A percentile compares a stretch with the other conserved stretches of the same genome.
Evolutionary conservation across 2,888 invertebrate species (phyloP).

Genomic region (Leucozona laternaria): DNA sequence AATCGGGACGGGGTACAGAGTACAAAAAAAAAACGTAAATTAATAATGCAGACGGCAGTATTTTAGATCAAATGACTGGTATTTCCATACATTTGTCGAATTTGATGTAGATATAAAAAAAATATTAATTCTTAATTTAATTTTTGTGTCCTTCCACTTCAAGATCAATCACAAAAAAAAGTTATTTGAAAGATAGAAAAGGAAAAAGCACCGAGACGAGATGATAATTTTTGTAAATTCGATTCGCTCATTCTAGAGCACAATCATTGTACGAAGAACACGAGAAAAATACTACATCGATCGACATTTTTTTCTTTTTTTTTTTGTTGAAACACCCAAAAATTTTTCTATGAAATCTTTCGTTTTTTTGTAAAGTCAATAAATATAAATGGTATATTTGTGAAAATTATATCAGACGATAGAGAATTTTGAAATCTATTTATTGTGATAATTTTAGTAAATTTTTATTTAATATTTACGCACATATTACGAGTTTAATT

Average conservation of each 20-base stretch:
- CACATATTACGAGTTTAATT: conserved; percentile 83
- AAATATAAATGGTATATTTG: background rate
- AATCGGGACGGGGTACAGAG: conserved; percentile 58
- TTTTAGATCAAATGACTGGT: conserved; percentile 23
- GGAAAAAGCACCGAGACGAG: conserved; percentile 40
- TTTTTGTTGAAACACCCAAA: conserved; percentile 49
- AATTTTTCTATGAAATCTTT: conserved; percentile 34
- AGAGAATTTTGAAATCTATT: conserved; percentile 60
- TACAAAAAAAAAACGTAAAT: conserved; percentile 60
- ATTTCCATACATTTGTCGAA: conserved; percentile 18
- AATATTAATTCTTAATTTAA: conserved; percentile 12
- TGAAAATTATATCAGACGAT: conserved; percentile 41
- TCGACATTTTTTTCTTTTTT: conserved; percentile 69
- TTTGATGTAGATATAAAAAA: background rate
- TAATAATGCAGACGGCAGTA: conserved; percentile 69
- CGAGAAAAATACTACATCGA: conserved; percentile 68
- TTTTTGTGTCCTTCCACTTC: conserved; percentile 38
- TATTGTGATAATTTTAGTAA: conserved; percentile 57
- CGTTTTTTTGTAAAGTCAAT: conserved; percentile 3
- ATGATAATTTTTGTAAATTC: conserved; percentile 46
- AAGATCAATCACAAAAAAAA: conserved; percentile 47
- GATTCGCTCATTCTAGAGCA: conserved; percentile 64
- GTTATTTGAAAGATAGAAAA: conserved; percentile 19
- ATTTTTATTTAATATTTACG: conserved; percentile 78
- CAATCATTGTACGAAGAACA: conserved; percentile 28